These are phyloP conservation scores for Drosophila hydei DNA, from an alignment of 1,140 invertebrate species.

Conservation along the genomic window DNA sequence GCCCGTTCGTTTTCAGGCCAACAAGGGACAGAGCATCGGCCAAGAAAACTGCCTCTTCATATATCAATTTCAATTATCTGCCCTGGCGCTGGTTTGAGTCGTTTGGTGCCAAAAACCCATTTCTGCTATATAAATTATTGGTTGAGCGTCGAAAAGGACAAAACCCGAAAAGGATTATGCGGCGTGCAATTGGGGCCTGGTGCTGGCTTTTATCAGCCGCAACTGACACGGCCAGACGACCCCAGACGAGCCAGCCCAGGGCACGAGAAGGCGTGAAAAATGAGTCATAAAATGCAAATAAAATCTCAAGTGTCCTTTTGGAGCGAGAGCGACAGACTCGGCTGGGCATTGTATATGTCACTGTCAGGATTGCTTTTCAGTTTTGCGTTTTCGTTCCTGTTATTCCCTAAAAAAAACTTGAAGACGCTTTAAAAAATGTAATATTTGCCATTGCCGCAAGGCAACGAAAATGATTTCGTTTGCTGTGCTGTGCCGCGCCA, in stretches of 20 bases:
- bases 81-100: constrained; percentile 3
- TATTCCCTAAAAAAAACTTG: constrained; percentile 6
- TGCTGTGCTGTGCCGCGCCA: no score
- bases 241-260: neutral
- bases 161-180: constrained; percentile 70
- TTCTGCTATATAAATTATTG: constrained; percentile 76
- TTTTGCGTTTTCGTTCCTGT: neutral
- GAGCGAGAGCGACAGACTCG: constrained; percentile 8
- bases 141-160: constrained; percentile 59
- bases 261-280: constrained; percentile 67
- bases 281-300: constrained; percentile 82
- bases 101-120: constrained; percentile 44
- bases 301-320: constrained; percentile 70
- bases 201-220: constrained; percentile 73
- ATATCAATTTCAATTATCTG: constrained; percentile 81
- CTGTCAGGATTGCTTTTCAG: constrained; percentile 40
- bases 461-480: constrained; percentile 4
- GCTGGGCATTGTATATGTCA: constrained; percentile 24
- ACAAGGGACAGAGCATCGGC: constrained; percentile 46
- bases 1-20: constrained; percentile 53
- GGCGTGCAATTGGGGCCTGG: constrained; percentile 58
- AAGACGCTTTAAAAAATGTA: constrained; percentile 39
- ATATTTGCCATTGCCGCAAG: constrained; percentile 9
- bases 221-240: constrained; percentile 66
- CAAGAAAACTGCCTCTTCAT: constrained; percentile 52